phyloP scores from a whole-genome alignment of 2,113 vertebrate species.

The Cranoglanis bouderius region DNA sequence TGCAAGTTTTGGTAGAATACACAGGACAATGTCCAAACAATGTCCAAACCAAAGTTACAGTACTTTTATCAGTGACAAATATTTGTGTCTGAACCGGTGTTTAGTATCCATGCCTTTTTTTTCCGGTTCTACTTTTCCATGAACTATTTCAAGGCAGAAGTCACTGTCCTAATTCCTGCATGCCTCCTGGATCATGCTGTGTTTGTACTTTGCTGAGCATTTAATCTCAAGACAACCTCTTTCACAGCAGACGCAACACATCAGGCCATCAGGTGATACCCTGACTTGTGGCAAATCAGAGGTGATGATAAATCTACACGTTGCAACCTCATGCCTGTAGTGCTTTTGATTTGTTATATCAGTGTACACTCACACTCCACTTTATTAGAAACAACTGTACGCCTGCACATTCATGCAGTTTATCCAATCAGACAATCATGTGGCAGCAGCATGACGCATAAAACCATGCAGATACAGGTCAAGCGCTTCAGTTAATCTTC shows the following conservation, averaged over 20 bases:
- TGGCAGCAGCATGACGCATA: too few relatives aligned
- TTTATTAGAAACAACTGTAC: not conserved
- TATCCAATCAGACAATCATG: not conserved
- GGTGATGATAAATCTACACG: not conserved
- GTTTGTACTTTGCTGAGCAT: not conserved
- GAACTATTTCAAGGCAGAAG: not conserved
- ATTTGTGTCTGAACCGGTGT: not conserved
- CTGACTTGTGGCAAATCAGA: slow-evolving; percentile 5
- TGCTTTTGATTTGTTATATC: not conserved
- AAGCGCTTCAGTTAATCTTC: not conserved
- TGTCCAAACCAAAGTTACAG: not conserved
- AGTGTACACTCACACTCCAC: not conserved
- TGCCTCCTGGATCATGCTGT: not conserved
- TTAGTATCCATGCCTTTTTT: not conserved
- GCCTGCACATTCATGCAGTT: not conserved
- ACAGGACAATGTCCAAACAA: not conserved
- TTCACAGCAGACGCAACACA: slow-evolving; percentile 11
- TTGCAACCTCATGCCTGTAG: not conserved
- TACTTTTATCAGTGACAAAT: not conserved
- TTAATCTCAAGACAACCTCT: slow-evolving; percentile 8
- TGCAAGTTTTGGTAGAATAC: not conserved
- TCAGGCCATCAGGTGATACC: not conserved
- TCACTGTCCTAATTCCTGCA: not conserved
- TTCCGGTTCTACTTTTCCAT: not conserved
- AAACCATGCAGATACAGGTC: not conserved